phyloP scores from a whole-genome alignment of 1,140 invertebrate species.

The Choristoneura fumiferana region DNA sequence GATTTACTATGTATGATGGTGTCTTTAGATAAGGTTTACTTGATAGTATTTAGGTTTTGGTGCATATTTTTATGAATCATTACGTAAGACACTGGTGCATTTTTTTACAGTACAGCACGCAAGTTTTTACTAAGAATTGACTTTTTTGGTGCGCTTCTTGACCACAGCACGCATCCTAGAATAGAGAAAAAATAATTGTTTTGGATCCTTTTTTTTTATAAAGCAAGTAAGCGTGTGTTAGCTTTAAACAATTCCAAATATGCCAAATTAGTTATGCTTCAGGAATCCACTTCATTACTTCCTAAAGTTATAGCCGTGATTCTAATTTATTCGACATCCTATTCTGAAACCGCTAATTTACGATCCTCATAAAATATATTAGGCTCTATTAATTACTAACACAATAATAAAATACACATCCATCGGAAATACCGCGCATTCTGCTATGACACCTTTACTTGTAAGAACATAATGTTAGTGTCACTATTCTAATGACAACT shows the following conservation, averaged over 20 bases:
- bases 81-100: too few relatives aligned
- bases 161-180: too few relatives aligned
- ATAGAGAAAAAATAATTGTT: too few relatives aligned
- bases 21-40: too few relatives aligned
- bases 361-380: slow-evolving; percentile 3
- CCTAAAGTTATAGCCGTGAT: not conserved
- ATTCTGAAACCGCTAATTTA: slow-evolving; percentile 3
- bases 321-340: not conserved
- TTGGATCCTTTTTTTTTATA: too few relatives aligned
- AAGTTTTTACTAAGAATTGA: too few relatives aligned
- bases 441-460: slow-evolving; percentile 21
- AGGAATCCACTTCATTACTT: not conserved
- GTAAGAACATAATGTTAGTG: not conserved
- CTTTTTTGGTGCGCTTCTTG: too few relatives aligned
- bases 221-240: too few relatives aligned
- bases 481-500: slow-evolving; percentile 5
- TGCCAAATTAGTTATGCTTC: not conserved
- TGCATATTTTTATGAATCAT: too few relatives aligned
- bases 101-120: too few relatives aligned
- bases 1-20: too few relatives aligned
- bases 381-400: slow-evolving; percentile 2
- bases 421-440: slow-evolving; percentile 21
- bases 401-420: slow-evolving; percentile 7
- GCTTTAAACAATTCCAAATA: not conserved
- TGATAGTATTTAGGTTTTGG: too few relatives aligned